Percentiles rank a stretch among this genome's conserved stretches.
phyloP scores from a whole-genome alignment of 2,888 invertebrate species.

The Metopia argyrocephala region DNA sequence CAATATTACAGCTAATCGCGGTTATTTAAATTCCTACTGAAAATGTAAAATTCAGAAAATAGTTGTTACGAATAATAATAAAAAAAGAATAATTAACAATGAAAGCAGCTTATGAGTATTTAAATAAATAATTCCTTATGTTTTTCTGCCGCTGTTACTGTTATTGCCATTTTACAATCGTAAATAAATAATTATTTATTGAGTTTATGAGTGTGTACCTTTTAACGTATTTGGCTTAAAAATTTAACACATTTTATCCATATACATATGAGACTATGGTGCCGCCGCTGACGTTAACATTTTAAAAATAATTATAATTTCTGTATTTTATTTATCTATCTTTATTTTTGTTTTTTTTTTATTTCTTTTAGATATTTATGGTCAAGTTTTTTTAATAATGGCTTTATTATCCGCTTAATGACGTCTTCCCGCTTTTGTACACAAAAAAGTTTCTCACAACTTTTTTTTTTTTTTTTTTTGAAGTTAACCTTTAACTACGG shows the following conservation, averaged over 20 bases:
- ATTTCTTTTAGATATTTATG: neutral
- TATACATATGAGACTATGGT: conserved; percentile 5
- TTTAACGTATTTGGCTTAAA: conserved; percentile 32
- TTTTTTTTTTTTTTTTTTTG: neutral
- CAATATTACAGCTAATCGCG: neutral
- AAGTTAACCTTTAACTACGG: too few species aligned
- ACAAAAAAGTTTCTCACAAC: neutral
- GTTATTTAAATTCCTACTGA: neutral
- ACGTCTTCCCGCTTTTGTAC: conserved; percentile 6
- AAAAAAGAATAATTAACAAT: neutral
- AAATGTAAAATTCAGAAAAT: conserved; percentile 19
- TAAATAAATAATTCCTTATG: conserved; percentile 9
- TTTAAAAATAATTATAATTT: conserved; percentile 14
- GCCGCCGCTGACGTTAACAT: conserved; percentile 11
- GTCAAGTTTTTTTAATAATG: neutral
- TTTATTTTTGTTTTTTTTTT: too few species aligned
- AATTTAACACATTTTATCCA: conserved; percentile 29
- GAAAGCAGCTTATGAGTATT: neutral
- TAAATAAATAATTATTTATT: conserved; percentile 20
- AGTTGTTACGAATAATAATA: neutral
- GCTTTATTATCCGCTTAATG: conserved; percentile 4
- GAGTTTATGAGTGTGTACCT: neutral
- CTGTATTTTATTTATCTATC: too few species aligned
- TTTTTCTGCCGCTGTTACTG: conserved; percentile 1
- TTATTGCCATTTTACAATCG: neutral